Evolutionary conservation across 2,888 invertebrate species (phyloP).

Genomic region (Dynastes maya): DNA sequence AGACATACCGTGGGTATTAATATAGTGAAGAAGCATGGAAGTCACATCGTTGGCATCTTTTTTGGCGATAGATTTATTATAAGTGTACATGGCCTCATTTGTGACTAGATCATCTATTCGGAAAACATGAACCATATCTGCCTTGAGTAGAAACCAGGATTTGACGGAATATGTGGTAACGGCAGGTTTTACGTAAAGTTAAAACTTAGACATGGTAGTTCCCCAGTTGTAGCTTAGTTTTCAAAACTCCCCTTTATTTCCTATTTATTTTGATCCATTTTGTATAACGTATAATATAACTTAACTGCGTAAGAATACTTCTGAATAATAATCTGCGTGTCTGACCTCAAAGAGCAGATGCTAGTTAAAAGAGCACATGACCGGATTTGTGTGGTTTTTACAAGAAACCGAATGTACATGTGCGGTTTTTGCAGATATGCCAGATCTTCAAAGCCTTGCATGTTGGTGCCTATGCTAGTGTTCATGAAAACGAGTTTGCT

Average conservation of each 20-base stretch:
- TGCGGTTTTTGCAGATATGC: not conserved
- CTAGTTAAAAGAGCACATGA: not conserved
- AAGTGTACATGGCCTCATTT: constrained; percentile 14
- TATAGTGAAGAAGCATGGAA: constrained; percentile 16
- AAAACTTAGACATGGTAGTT: constrained; percentile 3
- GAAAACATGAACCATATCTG: constrained; percentile 31
- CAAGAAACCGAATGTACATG: constrained; percentile 1
- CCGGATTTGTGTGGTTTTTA: not conserved
- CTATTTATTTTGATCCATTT: not conserved
- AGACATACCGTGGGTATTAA: not conserved
- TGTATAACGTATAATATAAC: not conserved
- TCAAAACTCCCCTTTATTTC: not conserved
- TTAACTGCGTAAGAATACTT: not conserved
- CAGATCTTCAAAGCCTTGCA: not conserved
- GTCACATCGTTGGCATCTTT: constrained; percentile 4
- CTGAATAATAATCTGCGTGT: not conserved
- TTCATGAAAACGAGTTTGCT: too few species aligned
- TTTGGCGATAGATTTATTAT: not conserved
- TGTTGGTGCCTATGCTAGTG: not conserved
- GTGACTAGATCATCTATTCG: constrained; percentile 23
- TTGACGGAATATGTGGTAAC: not conserved
- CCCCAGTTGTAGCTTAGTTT: constrained; percentile 4
- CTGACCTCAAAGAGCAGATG: not conserved
- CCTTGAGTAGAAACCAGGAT: constrained; percentile 6
- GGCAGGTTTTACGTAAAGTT: constrained; percentile 24